phyloP scores from a whole-genome alignment of 23 tunicate genomes.

The Styela clava region DNA sequence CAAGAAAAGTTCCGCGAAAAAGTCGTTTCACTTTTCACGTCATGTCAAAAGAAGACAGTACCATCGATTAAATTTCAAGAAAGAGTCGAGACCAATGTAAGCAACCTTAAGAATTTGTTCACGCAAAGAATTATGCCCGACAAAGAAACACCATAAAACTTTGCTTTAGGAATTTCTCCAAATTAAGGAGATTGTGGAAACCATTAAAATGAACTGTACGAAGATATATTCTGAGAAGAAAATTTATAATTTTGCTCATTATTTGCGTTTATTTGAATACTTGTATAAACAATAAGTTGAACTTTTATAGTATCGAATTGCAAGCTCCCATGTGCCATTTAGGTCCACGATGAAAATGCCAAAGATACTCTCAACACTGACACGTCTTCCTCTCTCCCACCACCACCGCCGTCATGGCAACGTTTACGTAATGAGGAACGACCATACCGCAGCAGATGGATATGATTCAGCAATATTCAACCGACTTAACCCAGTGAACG shows the following conservation, averaged over 20 bases:
- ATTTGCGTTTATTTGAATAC: too few species aligned
- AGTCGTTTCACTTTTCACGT: background rate
- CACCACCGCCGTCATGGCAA: background rate
- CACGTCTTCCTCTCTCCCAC: background rate
- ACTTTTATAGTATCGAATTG: background rate
- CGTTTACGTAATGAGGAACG: background rate
- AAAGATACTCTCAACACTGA: background rate
- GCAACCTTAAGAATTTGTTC: background rate
- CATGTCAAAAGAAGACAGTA: background rate
- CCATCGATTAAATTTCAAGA: background rate
- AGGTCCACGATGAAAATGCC: background rate
- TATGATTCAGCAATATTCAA: background rate
- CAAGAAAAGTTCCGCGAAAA: conserved; percentile 55
- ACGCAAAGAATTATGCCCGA: background rate
- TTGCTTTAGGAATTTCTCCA: background rate
- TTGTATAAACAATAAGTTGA: too few species aligned
- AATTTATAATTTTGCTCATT: too few species aligned
- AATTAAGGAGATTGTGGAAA: too few species aligned
- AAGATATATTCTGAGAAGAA: too few species aligned
- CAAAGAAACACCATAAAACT: background rate
- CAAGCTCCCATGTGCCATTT: background rate
- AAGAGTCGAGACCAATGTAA: background rate
- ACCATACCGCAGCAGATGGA: background rate
- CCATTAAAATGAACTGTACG: too few species aligned
- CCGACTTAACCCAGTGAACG: too few species aligned